Evolutionary conservation across 2,113 vertebrate species (phyloP).

Genomic region (Melanotaenia duboulayi): DNA sequence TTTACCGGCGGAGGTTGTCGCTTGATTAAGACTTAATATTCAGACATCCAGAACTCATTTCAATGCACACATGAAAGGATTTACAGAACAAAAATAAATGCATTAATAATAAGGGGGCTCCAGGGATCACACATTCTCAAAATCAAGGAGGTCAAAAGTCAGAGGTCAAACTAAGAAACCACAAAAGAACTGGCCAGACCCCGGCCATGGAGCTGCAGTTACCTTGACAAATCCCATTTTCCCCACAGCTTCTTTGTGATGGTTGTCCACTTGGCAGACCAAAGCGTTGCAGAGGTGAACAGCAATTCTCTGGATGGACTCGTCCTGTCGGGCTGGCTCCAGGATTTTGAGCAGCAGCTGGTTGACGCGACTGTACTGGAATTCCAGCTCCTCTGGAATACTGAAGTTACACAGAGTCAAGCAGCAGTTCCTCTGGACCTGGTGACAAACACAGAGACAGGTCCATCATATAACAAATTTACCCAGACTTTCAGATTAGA

Average conservation of each 20-base stretch:
- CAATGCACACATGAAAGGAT: too few species aligned
- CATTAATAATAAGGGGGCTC: too few species aligned
- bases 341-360: conserved; percentile 95
- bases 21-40: too few species aligned
- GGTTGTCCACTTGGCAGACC: conserved; percentile 99
- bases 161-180: too few species aligned
- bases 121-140: too few species aligned
- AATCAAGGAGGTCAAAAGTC: too few species aligned
- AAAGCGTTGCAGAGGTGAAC: conserved; percentile 97
- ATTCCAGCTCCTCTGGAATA: conserved; percentile 97
- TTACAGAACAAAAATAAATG: too few species aligned
- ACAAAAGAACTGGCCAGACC: too few species aligned
- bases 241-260: conserved; percentile 97
- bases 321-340: conserved; percentile 92
- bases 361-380: conserved; percentile 96
- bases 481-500: too few species aligned
- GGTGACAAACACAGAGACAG: background rate
- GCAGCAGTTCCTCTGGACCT: conserved; percentile 99
- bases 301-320: conserved; percentile 97
- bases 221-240: conserved; percentile 99
- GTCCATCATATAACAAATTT: too few species aligned
- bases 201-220: background rate
- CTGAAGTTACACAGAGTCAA: conserved; percentile 98
- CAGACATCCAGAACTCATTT: too few species aligned
- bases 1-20: too few species aligned